Evolutionary conservation across 64 coral and sea anemone species (phyloP), one percentile per base, ranked within the genome.

Genomic region (Montipora capricornis): DNA sequence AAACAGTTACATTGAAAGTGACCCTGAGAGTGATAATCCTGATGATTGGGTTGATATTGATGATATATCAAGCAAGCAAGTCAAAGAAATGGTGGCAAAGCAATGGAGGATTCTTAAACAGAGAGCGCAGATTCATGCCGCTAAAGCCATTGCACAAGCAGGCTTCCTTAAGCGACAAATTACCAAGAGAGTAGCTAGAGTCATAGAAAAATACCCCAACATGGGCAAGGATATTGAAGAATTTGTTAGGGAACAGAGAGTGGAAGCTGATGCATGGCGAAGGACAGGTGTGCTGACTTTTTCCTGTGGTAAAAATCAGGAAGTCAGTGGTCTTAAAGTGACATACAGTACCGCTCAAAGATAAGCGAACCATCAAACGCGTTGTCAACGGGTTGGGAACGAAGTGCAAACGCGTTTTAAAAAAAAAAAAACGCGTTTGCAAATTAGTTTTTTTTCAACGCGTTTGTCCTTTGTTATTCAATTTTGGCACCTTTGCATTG

Each of bases 221-320:
- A 91, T 95, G 49, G 94, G 94, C 17, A 88, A 82, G 77, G 76
- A 91, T 47, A 95, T 95, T 78, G 94, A 95, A 73, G 76, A 91
- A n/a, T 95, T 69, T 87, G 94, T 95, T n/a, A 87, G 26, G 14
- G 76, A 87, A 75, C 44, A 87, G n/a, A 91, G 73, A 45, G 44
- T 95, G n/a, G 94, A 83, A 61, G 94, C 82, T 24, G 89, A 95
- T 92, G 89, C 89, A 76, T 92, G 94, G 89, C 60, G 89, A 8
- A 75, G 89, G 55, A 95, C 92, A 20, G 94, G 94, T 4, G 94
- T 95, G 5, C 52, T 87, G 68, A 92, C 90, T 37, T 92, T 95
- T 80, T 73, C 93, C 7, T 93, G 90, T 90, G 80, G 93, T 14
- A 89, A 91, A 92, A 58, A 80, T 44, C 49, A 37, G 46, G 49